Evolutionary conservation across 92 coral and sea anemone genomes (phyloP).

Genomic region (Micromussa lordhowensis): DNA sequence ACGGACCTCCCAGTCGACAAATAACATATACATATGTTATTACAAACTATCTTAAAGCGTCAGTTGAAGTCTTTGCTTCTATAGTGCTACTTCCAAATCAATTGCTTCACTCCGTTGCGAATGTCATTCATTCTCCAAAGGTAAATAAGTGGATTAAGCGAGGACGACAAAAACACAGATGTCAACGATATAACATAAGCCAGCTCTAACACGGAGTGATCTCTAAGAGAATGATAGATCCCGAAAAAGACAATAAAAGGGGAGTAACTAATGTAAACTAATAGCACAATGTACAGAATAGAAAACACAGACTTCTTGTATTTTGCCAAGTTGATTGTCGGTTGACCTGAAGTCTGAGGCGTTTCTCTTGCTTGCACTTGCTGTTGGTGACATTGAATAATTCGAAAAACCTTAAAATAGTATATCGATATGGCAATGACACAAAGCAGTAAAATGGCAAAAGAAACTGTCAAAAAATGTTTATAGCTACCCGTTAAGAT

Average conservation of each 20-base stretch:
- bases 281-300: neutral
- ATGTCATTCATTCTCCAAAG: slow-evolving; percentile 12
- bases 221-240: neutral
- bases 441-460: neutral
- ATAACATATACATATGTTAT: too few species aligned
- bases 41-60: too few species aligned
- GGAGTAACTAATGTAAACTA: neutral
- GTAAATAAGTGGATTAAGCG: neutral
- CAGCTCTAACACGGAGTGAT: neutral
- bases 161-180: neutral
- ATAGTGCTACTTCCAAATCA: neutral
- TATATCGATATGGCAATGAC: neutral
- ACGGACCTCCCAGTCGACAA: too few species aligned
- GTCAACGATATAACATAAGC: neutral
- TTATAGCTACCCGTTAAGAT: neutral
- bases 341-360: neutral
- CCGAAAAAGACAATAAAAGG: neutral
- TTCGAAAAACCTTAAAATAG: slow-evolving; percentile 3
- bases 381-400: slow-evolving; percentile 4
- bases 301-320: slow-evolving; percentile 7
- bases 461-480: neutral
- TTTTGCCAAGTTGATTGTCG: slow-evolving; percentile 7
- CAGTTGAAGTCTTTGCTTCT: neutral
- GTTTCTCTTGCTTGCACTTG: neutral
- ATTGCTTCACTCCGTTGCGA: neutral